Evolutionary conservation across 2,797 vertebrate genomes (phyloP).

Genomic region (Antennarius maculatus): DNA sequence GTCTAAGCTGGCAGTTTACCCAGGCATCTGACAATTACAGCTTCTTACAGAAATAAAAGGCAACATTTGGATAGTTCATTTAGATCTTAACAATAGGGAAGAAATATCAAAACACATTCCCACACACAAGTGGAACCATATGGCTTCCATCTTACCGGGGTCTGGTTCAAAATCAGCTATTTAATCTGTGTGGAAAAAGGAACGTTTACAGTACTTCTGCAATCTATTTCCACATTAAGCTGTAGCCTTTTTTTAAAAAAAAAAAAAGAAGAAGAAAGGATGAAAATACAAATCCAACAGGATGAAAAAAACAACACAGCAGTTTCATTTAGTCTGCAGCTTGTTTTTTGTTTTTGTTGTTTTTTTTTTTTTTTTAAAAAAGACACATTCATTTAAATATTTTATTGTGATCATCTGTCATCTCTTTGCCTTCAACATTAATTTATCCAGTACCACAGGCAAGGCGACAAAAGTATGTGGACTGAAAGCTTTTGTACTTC

Average conservation of each 20-base stretch:
- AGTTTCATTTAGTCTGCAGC: no score
- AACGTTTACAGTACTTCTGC: slow-evolving; percentile 8
- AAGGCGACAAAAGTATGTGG: slow-evolving; percentile 44
- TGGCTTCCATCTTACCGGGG: slow-evolving; percentile 48
- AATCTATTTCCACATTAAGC: slow-evolving; percentile 6
- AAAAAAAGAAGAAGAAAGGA: no score
- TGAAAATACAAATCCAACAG: no score
- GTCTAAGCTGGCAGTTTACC: slow-evolving; percentile 76
- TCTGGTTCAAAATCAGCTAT: slow-evolving; percentile 25
- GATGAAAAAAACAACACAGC: no score
- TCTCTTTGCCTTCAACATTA: slow-evolving; percentile 30
- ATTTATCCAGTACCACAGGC: slow-evolving; percentile 29
- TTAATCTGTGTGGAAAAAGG: slow-evolving; percentile 24
- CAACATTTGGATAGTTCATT: slow-evolving; percentile 66
- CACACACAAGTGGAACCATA: slow-evolving; percentile 49
- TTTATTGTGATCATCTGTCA: no score
- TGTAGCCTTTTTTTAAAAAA: no score
- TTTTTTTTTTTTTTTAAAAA: no score
- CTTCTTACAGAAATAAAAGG: slow-evolving; percentile 69
- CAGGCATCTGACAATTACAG: slow-evolving; percentile 76
- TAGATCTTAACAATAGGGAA: slow-evolving; percentile 63
- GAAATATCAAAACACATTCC: slow-evolving; percentile 65
- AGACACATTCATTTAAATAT: no score
- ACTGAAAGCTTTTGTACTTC: slow-evolving; percentile 31
- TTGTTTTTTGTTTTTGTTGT: no score